A percentile compares a stretch with the other conserved stretches of the same genome.
phyloP scores from a whole-genome alignment of 2,797 vertebrate genomes.

The Craterocephalus amniculus region DNA sequence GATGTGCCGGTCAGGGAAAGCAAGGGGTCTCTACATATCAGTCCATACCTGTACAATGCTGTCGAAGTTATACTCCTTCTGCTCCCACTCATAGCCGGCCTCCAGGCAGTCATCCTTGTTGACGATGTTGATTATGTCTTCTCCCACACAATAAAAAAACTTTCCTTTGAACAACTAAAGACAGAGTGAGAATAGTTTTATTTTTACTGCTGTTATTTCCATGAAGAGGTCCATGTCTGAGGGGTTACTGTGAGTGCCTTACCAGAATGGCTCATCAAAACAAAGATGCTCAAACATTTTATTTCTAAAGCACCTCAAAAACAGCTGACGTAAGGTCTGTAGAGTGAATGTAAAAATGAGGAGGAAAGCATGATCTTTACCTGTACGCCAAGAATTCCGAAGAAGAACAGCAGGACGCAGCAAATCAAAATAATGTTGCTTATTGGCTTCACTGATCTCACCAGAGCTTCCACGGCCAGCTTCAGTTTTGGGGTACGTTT shows the following conservation, averaged over 20 bases:
- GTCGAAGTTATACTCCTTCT: conserved; percentile 91
- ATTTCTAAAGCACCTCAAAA: too few relatives aligned
- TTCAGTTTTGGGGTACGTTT: conserved; percentile 90
- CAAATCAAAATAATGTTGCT: conserved; percentile 91
- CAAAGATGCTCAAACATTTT: too few relatives aligned
- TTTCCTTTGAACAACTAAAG: conserved; percentile 92
- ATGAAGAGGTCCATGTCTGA: too few relatives aligned
- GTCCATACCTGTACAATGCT: conserved; percentile 87
- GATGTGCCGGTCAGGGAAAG: too few relatives aligned
- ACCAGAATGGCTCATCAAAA: too few relatives aligned
- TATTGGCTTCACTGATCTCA: conserved; percentile 89
- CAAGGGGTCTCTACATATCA: too few relatives aligned
- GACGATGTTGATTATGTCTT: conserved; percentile 86
- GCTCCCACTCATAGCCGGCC: conserved; percentile 86
- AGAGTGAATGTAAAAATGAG: too few relatives aligned
- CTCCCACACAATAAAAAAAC: conserved; percentile 90
- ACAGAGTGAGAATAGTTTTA: not conserved
- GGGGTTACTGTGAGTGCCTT: too few relatives aligned
- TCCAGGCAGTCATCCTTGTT: conserved; percentile 85
- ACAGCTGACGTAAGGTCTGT: not conserved
- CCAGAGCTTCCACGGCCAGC: conserved; percentile 90
- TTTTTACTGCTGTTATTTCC: not conserved
- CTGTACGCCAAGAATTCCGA: conserved; percentile 91
- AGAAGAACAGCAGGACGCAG: conserved; percentile 90
- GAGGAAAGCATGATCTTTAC: conserved; percentile 61